Percentiles rank a stretch among this genome's conserved stretches.
These are phyloP conservation scores for Dicyrtomina minuta DNA, from an alignment of 2,888 invertebrate genomes.

Conservation along the genomic window DNA sequence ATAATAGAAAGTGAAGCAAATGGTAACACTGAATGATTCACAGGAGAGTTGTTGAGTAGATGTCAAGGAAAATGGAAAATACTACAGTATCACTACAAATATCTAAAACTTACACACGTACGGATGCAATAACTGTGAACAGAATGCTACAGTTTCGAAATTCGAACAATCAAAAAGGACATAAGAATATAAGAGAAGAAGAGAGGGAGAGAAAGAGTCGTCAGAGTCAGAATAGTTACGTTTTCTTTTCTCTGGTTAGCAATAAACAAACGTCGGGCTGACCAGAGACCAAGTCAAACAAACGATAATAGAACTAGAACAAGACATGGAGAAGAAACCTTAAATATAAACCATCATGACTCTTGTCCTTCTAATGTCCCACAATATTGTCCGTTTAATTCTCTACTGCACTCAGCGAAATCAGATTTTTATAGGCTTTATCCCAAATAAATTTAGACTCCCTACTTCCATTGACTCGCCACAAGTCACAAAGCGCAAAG, in stretches of 20 bases:
- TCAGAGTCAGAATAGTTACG: not conserved
- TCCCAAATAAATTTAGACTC: no score
- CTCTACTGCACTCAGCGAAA: no score
- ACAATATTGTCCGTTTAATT: no score
- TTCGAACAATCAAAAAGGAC: no score
- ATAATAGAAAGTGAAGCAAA: not conserved
- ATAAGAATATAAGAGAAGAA: not conserved
- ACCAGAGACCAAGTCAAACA: not conserved
- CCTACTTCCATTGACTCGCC: not conserved
- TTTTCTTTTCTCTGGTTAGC: conserved; percentile 18
- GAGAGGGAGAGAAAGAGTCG: not conserved
- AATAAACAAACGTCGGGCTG: conserved; percentile 5
- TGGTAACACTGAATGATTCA: not conserved
- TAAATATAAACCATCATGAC: no score
- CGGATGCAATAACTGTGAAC: no score
- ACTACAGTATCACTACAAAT: no score
- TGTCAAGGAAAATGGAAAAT: not conserved
- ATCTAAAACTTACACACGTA: no score
- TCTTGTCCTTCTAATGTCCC: no score
- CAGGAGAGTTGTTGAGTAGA: not conserved
- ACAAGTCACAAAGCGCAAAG: no score
- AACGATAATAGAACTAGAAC: not conserved
- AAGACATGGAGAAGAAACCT: not conserved
- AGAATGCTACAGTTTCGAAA: no score
- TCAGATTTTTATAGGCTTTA: not conserved